These are phyloP conservation scores for Ophion costatus DNA, from an alignment of 2,888 invertebrate species.

Conservation along the genomic window DNA sequence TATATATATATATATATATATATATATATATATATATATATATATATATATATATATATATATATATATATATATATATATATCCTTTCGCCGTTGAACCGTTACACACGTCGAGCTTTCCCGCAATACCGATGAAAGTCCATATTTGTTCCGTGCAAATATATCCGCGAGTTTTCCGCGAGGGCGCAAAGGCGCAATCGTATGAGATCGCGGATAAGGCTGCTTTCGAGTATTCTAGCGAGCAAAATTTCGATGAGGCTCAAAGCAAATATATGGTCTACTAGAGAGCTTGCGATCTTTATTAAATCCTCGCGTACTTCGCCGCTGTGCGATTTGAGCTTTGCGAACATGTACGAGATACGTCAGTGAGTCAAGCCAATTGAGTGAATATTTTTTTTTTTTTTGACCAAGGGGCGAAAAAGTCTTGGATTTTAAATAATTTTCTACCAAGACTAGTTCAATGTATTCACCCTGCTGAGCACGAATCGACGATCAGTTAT, in stretches of 20 bases:
- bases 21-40: too few species aligned
- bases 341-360: too few species aligned
- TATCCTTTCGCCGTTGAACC: neutral
- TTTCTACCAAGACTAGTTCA: too few species aligned
- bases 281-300: neutral
- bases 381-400: too few species aligned
- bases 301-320: neutral
- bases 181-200: neutral
- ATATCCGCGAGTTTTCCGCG: neutral
- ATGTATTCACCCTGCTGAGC: too few species aligned
- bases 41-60: neutral
- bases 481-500: too few species aligned
- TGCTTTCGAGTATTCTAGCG: too few species aligned
- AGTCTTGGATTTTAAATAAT: too few species aligned
- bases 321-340: neutral
- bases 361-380: too few species aligned
- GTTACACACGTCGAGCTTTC: conserved; percentile 21
- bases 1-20: too few species aligned
- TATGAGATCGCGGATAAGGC: neutral
- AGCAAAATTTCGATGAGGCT: conserved; percentile 10
- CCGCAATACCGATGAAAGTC: neutral
- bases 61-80: neutral
- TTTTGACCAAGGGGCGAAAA: too few species aligned
- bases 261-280: neutral
- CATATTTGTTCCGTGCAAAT: conserved; percentile 12